Base-by-base conservation (phyloP, 92 coral and sea anemone genomes). In the Plumapathes pennacea region DNA sequence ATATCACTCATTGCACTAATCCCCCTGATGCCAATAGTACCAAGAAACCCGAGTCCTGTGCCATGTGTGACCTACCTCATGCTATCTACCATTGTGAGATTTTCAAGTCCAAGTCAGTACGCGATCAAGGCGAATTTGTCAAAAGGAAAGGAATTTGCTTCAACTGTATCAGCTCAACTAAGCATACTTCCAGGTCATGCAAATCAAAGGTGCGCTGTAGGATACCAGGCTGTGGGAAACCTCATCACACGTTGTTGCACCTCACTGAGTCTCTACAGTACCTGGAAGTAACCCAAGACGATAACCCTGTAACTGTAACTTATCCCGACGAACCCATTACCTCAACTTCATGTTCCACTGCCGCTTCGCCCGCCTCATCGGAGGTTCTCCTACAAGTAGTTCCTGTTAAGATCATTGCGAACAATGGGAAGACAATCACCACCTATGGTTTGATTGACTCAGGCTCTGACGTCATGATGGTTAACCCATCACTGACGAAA, bases 391-490 rank as follows among this genome's bases (percentile, higher is more conserved):
- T 69, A 23, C 85, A 78, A 34, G 64, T 78, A 20, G 31, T 78
- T 12, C 78, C 85, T 6, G 32, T 77, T 46, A 46, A 33, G 45
- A 50, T 69, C 12, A 69, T 54, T 26, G 55, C 53, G 37, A 18
- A 70, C 7, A 44, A 70, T 29, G 85, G 79, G 18, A 23, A 25
- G 37, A 10, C 33, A 5, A 44, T 69, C 36, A 71, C 79, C 36
- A 62, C 74, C 20, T 79, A 63, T 41, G 69, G 74, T 38, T 73
- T 71, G 13, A 5, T 69, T 9, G 78, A 69, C 53, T 68, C 72
- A 12, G 78, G 85, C 60, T 77, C 72, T 21, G 80, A 71, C 36
- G 49, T 53, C 2, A 79, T 74, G 11, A 71, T 71, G 86, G 71
- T 49, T 18, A 79, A 71, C 53, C 67, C 70, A 2, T 63, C 80